Evolutionary conservation across 1,140 invertebrate species (phyloP), one percentile per base, ranked within the genome.

Genomic region (Drosophila busckii): DNA sequence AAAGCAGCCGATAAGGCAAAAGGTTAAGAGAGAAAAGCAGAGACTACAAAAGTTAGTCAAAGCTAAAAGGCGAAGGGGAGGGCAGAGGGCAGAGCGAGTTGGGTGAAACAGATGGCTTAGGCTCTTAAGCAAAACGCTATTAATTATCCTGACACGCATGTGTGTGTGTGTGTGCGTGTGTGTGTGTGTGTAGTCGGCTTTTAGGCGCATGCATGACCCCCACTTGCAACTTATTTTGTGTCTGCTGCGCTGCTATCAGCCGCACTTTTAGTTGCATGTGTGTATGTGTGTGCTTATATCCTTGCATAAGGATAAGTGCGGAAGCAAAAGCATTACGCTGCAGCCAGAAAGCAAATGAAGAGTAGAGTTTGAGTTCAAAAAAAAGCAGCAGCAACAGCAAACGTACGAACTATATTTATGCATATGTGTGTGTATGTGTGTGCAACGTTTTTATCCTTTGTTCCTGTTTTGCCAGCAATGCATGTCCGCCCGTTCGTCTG

Each of bases 91-190:
- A 35, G 15, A 35, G 17, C 25, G 7, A 22, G 23, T 13, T 23
- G 31, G 49, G 41, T 35, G 56, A 76, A 78, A 78, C 67, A 78
- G 75, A 80, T 80, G 75, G 58, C 68, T 80, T 68, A 42, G 64
- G 26, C 75, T 67, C 73, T 73, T 78, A 61, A 78, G 68, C 80
- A 80, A 78, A 78, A 80, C 75, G 73, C 73, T 78, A 80, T 78
- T 78, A 78, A 78, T 78, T 78, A 78, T 78, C 68, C 66, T 29
- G 35, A 63, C 29, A 22, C 12, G 46, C 3, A 17, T 5, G 40
- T 37, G n/a, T 22, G 15, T 20, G 25, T 28, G 12, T 4, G 15
- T 5, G 19, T 10, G 44, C 53, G 22, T 26, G 35, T 31, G 41
- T n/a, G 38, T 68, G 40, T 23, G 48, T 40, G 45, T 52, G 68